Evolutionary conservation across 1,140 invertebrate species (phyloP).

Genomic region (Cydia fagiglandana): DNA sequence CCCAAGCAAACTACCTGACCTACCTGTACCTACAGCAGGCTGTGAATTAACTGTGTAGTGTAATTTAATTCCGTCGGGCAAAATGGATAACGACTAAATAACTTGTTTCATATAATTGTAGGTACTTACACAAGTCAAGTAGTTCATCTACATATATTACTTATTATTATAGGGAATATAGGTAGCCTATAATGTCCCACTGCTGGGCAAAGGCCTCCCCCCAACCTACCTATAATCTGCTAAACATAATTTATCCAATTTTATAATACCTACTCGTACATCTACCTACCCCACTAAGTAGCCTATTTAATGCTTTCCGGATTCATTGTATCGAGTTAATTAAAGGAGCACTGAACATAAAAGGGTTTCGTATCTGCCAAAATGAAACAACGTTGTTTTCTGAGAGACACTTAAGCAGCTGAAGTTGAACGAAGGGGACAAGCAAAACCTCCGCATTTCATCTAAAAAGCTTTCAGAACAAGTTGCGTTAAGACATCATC

Average conservation of each 20-base stretch:
- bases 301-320: neutral
- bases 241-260: no score
- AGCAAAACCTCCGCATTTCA: slow-evolving; percentile 33
- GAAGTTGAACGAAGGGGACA: slow-evolving; percentile 57
- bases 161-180: no score
- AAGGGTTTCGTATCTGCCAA: slow-evolving; percentile 50
- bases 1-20: neutral
- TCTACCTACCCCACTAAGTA: neutral
- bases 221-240: no score
- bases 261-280: neutral
- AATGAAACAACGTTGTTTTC: slow-evolving; percentile 49
- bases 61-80: no score
- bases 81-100: no score
- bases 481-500: slow-evolving; percentile 38
- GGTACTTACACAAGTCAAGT: no score
- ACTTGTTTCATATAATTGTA: no score
- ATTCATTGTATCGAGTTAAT: slow-evolving; percentile 53
- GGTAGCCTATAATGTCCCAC: no score
- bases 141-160: no score
- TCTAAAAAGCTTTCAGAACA: slow-evolving; percentile 45
- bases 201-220: no score
- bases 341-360: slow-evolving; percentile 52
- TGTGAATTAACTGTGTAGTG: no score
- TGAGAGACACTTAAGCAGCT: slow-evolving; percentile 58
- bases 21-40: no score